phyloP scores from a whole-genome alignment of 2,797 vertebrate genomes.

The Zalophus californianus region DNA sequence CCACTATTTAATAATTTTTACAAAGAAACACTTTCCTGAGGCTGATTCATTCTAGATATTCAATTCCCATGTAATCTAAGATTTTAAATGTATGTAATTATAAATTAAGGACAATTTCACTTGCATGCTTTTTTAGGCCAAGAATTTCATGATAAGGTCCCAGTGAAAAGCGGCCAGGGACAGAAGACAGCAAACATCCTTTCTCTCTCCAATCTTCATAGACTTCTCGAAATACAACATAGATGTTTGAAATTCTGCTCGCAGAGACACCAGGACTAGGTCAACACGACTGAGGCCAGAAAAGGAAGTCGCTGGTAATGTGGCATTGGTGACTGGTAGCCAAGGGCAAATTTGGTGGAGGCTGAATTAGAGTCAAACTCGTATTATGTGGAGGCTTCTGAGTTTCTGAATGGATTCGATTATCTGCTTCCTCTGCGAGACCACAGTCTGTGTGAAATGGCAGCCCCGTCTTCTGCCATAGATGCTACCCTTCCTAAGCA shows the following conservation, averaged over 20 bases:
- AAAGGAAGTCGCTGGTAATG: not conserved
- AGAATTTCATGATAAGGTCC: constrained; percentile 20
- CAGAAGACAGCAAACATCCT: not conserved
- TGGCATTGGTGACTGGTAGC: not conserved
- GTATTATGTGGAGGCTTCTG: not conserved
- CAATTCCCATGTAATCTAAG: constrained; percentile 52
- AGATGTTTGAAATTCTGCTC: not conserved
- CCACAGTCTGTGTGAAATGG: not conserved
- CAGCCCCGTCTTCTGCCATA: not conserved
- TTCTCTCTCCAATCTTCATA: not conserved
- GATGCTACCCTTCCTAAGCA: not conserved
- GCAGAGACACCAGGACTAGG: not conserved
- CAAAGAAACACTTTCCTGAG: constrained; percentile 78
- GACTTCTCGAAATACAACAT: not conserved
- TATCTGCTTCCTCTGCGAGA: not conserved
- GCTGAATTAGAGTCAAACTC: not conserved
- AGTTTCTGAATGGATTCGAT: not conserved
- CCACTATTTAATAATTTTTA: constrained; percentile 51
- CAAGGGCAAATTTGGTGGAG: not conserved
- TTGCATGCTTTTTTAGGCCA: constrained; percentile 48
- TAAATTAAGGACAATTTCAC: constrained; percentile 44
- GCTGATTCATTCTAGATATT: constrained; percentile 72
- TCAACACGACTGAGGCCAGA: not conserved
- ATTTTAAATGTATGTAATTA: constrained; percentile 47
- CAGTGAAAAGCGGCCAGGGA: constrained; percentile 13